These are phyloP conservation scores for Chaetophractus vellerosus DNA, from an alignment of 2,797 vertebrate genomes.

Conservation along the genomic window DNA sequence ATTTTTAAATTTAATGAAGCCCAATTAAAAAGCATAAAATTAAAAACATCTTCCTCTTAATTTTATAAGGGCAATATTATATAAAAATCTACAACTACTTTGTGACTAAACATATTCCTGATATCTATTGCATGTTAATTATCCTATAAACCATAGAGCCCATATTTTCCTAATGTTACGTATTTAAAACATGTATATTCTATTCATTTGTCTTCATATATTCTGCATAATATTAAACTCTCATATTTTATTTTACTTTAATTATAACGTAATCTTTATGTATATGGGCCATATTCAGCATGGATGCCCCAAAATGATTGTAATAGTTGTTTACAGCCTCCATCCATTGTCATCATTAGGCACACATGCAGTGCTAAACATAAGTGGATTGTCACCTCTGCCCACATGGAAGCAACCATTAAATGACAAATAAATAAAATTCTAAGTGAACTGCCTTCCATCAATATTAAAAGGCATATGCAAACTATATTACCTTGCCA, in stretches of 20 bases:
- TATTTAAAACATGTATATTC: background rate
- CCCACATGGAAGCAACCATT: background rate
- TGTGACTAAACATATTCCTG: background rate
- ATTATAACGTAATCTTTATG: too few species aligned
- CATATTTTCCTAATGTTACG: background rate
- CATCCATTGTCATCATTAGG: background rate
- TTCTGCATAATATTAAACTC: background rate
- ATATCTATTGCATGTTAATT: background rate
- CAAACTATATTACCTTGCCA: background rate
- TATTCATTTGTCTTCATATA: too few species aligned
- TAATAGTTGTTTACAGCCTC: background rate
- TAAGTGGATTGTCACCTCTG: background rate
- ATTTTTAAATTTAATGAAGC: background rate
- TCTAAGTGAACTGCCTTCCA: background rate
- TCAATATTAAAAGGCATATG: background rate
- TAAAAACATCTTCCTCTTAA: background rate
- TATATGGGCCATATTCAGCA: too few species aligned
- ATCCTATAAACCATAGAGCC: background rate
- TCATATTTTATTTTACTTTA: background rate
- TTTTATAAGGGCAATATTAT: background rate
- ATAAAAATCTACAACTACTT: background rate
- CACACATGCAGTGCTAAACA: background rate
- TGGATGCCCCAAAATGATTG: too few species aligned
- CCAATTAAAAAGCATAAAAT: background rate
- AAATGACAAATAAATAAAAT: background rate